phyloP scores from a whole-genome alignment of 1,140 invertebrate species.

The Drusus annulatus region DNA sequence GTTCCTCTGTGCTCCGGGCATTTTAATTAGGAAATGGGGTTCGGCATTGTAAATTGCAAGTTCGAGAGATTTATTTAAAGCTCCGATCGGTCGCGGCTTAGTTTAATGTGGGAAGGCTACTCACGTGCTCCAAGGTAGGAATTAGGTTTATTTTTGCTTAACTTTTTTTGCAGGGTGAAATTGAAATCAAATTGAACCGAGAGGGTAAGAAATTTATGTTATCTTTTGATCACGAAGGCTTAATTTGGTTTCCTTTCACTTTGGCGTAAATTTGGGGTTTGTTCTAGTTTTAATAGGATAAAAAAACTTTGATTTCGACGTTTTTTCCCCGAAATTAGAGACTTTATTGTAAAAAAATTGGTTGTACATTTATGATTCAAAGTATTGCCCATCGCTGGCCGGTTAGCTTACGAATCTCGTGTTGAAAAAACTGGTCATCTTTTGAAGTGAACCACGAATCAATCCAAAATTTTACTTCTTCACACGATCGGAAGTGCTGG shows the following conservation, averaged over 20 bases:
- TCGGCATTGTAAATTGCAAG: constrained; percentile 19
- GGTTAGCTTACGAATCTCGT: no score
- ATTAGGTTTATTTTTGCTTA: constrained; percentile 18
- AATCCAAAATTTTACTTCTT: no score
- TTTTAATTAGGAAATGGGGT: constrained; percentile 54
- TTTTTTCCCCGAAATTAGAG: no score
- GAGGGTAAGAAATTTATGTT: constrained; percentile 17
- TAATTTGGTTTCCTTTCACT: background rate
- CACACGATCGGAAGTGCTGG: no score
- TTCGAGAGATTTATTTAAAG: constrained; percentile 35
- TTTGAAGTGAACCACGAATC: no score
- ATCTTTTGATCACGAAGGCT: constrained; percentile 20
- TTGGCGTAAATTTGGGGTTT: no score
- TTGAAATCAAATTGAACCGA: constrained; percentile 23
- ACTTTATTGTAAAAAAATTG: no score
- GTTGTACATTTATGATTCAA: no score
- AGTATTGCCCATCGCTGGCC: no score
- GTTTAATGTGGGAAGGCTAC: constrained; percentile 10
- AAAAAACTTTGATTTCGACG: no score
- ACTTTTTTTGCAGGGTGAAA: background rate
- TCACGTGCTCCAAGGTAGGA: constrained; percentile 18
- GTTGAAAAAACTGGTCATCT: no score
- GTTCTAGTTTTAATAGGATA: no score
- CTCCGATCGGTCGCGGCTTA: constrained; percentile 12
- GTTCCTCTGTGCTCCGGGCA: constrained; percentile 28